Percentiles rank a stretch among this genome's conserved stretches.
Evolutionary conservation across 2,888 invertebrate species (phyloP).

Genomic region (Parnassius orleans): DNA sequence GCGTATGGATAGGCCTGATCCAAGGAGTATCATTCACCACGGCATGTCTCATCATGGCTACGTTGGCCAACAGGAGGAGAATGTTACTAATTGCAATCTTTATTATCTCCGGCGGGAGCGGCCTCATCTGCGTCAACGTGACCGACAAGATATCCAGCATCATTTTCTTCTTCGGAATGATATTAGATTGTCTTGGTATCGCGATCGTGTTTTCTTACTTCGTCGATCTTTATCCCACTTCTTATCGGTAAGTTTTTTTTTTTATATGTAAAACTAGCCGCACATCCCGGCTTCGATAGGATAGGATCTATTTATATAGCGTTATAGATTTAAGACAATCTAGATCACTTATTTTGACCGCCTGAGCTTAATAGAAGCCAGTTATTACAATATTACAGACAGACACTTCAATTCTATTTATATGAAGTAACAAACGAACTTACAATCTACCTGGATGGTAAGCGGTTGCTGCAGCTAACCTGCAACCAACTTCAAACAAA

Average conservation of each 20-base stretch:
- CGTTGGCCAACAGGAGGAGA: slow-evolving; percentile 42
- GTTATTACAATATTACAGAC: no score
- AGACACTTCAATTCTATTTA: neutral
- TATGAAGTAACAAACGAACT: no score
- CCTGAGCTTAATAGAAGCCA: no score
- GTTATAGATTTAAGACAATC: no score
- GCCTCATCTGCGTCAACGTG: slow-evolving; percentile 37
- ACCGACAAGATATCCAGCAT: slow-evolving; percentile 41
- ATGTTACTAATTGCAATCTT: slow-evolving; percentile 39
- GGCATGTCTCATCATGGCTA: slow-evolving; percentile 40
- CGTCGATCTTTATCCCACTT: slow-evolving; percentile 53
- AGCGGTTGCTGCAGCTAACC: no score
- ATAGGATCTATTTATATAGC: no score
- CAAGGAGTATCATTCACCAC: slow-evolving; percentile 40
- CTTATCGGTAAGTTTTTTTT: slow-evolving; percentile 44
- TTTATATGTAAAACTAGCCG: neutral
- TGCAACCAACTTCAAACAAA: no score
- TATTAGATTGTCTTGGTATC: slow-evolving; percentile 41
- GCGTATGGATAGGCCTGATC: slow-evolving; percentile 31
- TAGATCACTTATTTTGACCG: no score
- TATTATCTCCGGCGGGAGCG: slow-evolving; percentile 34
- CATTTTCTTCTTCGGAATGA: slow-evolving; percentile 42
- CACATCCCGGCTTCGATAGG: neutral
- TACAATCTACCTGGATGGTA: neutral
- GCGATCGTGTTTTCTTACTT: slow-evolving; percentile 49